Evolutionary conservation across 2,888 invertebrate species (phyloP).

Genomic region (Ephialtes manifestator): DNA sequence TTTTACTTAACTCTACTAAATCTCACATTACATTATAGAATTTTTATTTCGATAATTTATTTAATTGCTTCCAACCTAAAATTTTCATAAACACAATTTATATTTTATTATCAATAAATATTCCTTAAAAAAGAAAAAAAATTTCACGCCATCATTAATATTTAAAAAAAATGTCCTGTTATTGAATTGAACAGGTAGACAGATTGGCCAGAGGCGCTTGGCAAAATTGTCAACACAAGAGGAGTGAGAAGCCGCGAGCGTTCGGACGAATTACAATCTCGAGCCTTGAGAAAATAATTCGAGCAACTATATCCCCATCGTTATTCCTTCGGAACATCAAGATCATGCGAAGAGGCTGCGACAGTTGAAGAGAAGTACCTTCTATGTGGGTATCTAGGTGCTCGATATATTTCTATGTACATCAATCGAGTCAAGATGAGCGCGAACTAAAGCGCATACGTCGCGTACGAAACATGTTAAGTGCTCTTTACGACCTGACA

Average conservation of each 20-base stretch:
- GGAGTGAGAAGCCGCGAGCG: not conserved
- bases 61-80: no score
- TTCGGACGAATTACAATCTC: not conserved
- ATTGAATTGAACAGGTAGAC: no score
- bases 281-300: not conserved
- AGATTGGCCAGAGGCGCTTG: no score
- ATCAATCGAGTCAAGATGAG: conserved; percentile 18
- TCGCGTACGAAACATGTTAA: conserved; percentile 75
- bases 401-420: conserved; percentile 15
- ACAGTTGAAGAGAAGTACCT: not conserved
- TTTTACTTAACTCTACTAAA: no score
- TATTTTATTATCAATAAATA: no score
- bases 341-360: not conserved
- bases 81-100: no score
- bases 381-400: not conserved
- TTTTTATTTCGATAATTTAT: no score
- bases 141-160: no score
- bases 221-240: not conserved
- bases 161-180: no score
- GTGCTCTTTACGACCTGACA: conserved; percentile 80
- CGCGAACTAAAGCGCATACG: conserved; percentile 65
- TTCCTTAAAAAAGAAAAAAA: no score
- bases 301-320: not conserved
- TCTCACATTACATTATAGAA: no score
- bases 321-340: not conserved